Percentiles rank a stretch among this genome's conserved stretches.
Evolutionary conservation across 2,888 invertebrate species (phyloP).

Genomic region (Conistra vaccinii): DNA sequence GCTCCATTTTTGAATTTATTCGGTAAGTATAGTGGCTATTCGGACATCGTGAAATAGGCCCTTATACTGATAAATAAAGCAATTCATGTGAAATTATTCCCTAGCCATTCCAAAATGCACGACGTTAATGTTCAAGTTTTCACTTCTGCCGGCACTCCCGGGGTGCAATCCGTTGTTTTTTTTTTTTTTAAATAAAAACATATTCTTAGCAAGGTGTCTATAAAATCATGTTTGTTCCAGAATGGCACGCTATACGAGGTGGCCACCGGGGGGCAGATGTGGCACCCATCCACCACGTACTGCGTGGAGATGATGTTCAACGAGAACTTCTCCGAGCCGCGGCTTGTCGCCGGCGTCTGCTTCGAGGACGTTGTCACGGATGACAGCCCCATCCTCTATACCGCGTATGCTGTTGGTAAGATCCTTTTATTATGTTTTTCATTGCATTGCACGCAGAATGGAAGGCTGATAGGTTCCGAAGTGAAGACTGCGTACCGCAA

Average conservation of each 20-base stretch:
- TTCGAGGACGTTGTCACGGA: constrained; percentile 71
- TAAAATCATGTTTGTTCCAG: constrained; percentile 70
- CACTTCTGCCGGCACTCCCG: too few relatives aligned
- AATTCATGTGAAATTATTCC: too few relatives aligned
- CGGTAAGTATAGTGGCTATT: too few relatives aligned
- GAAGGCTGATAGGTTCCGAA: neutral
- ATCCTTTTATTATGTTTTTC: neutral
- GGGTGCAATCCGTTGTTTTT: too few relatives aligned
- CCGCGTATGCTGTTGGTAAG: constrained; percentile 84
- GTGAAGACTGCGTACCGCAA: neutral
- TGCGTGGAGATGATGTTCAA: constrained; percentile 82
- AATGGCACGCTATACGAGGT: constrained; percentile 83
- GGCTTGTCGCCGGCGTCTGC: constrained; percentile 81
- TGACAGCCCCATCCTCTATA: constrained; percentile 78
- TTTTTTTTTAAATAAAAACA: too few relatives aligned
- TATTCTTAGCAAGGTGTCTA: neutral
- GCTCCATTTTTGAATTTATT: too few relatives aligned
- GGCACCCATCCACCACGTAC: constrained; percentile 75
- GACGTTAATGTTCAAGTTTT: too few relatives aligned
- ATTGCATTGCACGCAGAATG: neutral
- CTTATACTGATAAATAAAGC: too few relatives aligned
- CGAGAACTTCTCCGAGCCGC: constrained; percentile 66
- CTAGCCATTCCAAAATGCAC: too few relatives aligned
- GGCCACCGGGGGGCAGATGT: constrained; percentile 70
- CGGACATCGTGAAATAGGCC: too few relatives aligned